phyloP scores from a whole-genome alignment of 2,888 invertebrate species.

The Platypus cylindrus region DNA sequence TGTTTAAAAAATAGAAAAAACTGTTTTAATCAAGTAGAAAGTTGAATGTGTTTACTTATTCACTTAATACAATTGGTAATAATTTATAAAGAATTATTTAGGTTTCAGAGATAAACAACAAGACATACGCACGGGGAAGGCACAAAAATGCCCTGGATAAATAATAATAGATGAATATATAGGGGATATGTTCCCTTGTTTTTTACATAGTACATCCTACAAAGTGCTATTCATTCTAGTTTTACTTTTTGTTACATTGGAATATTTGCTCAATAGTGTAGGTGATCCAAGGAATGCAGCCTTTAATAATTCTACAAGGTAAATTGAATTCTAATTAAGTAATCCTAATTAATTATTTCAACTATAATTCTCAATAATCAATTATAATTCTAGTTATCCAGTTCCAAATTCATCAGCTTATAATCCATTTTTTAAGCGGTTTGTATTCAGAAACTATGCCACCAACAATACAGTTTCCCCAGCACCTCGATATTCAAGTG shows the following conservation, averaged over 20 bases:
- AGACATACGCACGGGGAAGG: no score
- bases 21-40: no score
- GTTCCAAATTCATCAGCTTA: no score
- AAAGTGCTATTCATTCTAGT: conserved; percentile 45
- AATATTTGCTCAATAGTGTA: conserved; percentile 56
- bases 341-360: neutral
- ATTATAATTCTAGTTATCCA: neutral
- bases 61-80: no score
- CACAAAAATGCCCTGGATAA: no score
- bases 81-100: no score
- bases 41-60: no score
- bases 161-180: no score
- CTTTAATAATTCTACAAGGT: conserved; percentile 18
- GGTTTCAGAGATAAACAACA: no score
- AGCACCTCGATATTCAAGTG: conserved; percentile 1
- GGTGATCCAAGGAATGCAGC: conserved; percentile 39
- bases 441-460: conserved; percentile 18
- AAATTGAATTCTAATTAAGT: neutral
- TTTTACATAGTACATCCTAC: conserved; percentile 40
- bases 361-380: neutral
- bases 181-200: conserved; percentile 19
- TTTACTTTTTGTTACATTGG: conserved; percentile 52
- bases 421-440: conserved; percentile 19
- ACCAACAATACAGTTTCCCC: conserved; percentile 8
- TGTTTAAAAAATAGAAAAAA: no score